Evolutionary conservation across 2,113 vertebrate genomes (phyloP).

Genomic region (Myotis lucifugus): DNA sequence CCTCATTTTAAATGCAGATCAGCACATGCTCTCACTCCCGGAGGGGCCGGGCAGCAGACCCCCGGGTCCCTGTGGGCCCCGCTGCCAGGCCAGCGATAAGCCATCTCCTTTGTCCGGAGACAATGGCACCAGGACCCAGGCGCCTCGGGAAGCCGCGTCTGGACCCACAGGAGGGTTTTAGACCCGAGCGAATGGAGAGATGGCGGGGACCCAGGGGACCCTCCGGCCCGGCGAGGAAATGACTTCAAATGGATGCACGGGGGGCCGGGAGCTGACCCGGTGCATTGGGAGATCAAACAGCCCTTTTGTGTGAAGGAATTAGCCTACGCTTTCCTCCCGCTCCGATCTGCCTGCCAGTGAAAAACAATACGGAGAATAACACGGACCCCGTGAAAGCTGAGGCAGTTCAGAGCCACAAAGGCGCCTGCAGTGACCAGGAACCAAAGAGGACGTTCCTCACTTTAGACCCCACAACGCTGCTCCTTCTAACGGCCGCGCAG

Average conservation of each 20-base stretch:
- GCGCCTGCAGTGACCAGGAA: slow-evolving; percentile 29
- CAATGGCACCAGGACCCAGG: not conserved
- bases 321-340: slow-evolving; percentile 35
- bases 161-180: slow-evolving; percentile 32
- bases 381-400: slow-evolving; percentile 20
- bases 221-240: slow-evolving; percentile 75
- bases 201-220: slow-evolving; percentile 56
- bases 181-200: slow-evolving; percentile 63
- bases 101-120: slow-evolving; percentile 36
- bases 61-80: not conserved
- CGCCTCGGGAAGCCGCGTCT: not conserved
- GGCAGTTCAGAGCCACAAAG: slow-evolving; percentile 32
- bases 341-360: slow-evolving; percentile 44
- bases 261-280: slow-evolving; percentile 69
- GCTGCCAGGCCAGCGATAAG: slow-evolving; percentile 56
- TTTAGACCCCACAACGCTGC: not conserved
- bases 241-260: slow-evolving; percentile 75
- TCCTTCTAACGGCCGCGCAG: not conserved
- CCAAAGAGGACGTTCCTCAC: not conserved
- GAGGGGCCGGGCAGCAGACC: slow-evolving; percentile 22
- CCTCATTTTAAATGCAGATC: slow-evolving; percentile 58
- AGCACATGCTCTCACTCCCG: too few relatives aligned
- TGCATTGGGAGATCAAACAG: slow-evolving; percentile 66
- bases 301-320: slow-evolving; percentile 70
- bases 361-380: slow-evolving; percentile 61